Evolutionary conservation across 1,140 invertebrate species (phyloP), one percentile per base, ranked within the genome.

Genomic region (Mizuhopecten yessoensis): DNA sequence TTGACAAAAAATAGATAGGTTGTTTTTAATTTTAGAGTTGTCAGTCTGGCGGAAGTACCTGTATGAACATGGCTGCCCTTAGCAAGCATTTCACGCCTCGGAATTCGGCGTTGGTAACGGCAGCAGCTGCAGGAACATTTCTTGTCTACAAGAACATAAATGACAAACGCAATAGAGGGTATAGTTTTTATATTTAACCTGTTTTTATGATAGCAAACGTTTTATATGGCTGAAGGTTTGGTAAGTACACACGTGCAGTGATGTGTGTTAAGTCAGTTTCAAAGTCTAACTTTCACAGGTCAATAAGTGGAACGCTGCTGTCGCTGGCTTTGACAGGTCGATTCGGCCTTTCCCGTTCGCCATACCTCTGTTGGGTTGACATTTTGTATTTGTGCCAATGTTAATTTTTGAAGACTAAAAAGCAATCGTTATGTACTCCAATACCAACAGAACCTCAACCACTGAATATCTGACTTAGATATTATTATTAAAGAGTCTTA

Each of bases 81-180:
- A 95, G 95, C 87, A 95, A 95, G 90, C n/a, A n/a, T n/a, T 88
- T 95, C 45, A 95, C 94, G 36, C 90, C 94, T 20, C 90, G 93
- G 88, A 94, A 94, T 49, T 94, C 94, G 17, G 94, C 94, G 33
- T 39, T 95, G 15, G 45, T 94, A 17, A 95, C 95, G 10, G 93
- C 93, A n/a, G 92, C 89, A 11, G 93, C 92, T n/a, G 90, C 94
- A 39, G 94, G 91, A 34, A 34, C 93, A 7, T 95, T 93, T 88
- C 87, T 95, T 29, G 57, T 93, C 7, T 94, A 95, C 90, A 93
- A 91, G 90, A 93, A 93, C 36, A 88, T 75, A 34, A 88, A 88
- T 34, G 86, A 49, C 0, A 94, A 93, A 87, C 90, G 89, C 34
- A 88, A 88, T 33, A 95, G 91, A 91, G 92, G 93, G 94, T 95